Percentiles rank a stretch among this genome's conserved stretches.
Conservation (phyloP, 2,888 invertebrate genomes). For the Apamea epomidion region DNA sequence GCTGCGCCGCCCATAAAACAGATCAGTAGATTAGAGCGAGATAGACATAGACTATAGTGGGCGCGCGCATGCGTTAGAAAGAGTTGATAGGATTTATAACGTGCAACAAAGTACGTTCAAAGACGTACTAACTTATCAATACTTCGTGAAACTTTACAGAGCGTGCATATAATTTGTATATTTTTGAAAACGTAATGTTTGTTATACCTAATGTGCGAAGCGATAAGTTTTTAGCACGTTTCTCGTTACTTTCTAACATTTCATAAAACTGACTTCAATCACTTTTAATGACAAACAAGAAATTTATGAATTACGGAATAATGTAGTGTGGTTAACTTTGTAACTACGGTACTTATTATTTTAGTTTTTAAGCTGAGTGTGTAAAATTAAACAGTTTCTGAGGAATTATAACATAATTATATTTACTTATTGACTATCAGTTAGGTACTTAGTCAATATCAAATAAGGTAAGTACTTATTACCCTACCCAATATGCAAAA, state of each 20-base stretch:
- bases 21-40: constrained; percentile 81
- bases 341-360: neutral
- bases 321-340: neutral
- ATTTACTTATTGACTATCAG: neutral
- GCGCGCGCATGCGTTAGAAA: constrained; percentile 67
- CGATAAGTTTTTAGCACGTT: neutral
- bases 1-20: constrained; percentile 83
- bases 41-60: constrained; percentile 66
- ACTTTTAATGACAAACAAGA: constrained; percentile 10
- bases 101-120: constrained; percentile 36
- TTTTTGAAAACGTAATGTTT: constrained; percentile 1
- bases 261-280: neutral
- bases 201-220: constrained; percentile 2
- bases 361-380: neutral
- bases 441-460: neutral
- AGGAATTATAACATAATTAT: neutral
- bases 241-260: constrained; percentile 14
- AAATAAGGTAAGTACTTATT: neutral
- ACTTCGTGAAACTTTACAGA: constrained; percentile 47
- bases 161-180: constrained; percentile 31
- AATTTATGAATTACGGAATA: neutral
- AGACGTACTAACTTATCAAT: constrained; percentile 59
- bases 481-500: neutral
- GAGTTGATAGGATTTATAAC: constrained; percentile 69
- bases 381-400: neutral